Base-by-base conservation (phyloP, 2,113 vertebrate genomes). In the Protobothrops flavoviridis region DNA sequence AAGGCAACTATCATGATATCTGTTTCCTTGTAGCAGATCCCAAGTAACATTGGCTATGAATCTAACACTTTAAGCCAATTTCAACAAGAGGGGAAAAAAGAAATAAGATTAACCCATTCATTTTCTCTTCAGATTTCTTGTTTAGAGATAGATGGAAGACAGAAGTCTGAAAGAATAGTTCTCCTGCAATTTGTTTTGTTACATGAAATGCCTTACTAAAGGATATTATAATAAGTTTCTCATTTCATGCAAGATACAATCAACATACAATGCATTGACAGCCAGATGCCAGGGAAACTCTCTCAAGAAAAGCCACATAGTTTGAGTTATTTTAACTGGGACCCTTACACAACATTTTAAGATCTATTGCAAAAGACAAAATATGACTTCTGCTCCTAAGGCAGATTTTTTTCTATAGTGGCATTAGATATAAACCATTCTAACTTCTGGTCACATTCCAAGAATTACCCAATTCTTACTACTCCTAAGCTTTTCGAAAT, bases 151-250 rank as follows among this genome's bases (percentile, higher is more conserved):
- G 24, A 85, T 39, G 3, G 53, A n/a, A 85, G 50, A 12, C 20
- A 52, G 9, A 2, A 50, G 93, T 97, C 95, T 93, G 96, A 96
- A 95, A 95, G 94, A 96, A 39, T 17, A 94, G 96, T 94, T 97
- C 94, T 96, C 96, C 96, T 96, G 13, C 6, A 9, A 93, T 94
- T 95, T 96, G 95, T 96, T 96, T 95, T 97, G 95, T 95, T 96
- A 96, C 95, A 95, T 95, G 96, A 95, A 97, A 81, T 95, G 94
- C 97, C 91, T 88, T 20, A 95, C 97, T 96, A 95, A 97, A 98
- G 95, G 95, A 96, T 97, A 96, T 95, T 96, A 96, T 96, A 97
- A 96, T 94, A 95, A 95, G 90, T 96, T 95, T 97, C 97, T 97
- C 95, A 92, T 92, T 81, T 90, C 96, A 97, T 96, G 96, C 93